Conservation (phyloP, 2,113 vertebrate genomes). For the Hyla sarda region DNA sequence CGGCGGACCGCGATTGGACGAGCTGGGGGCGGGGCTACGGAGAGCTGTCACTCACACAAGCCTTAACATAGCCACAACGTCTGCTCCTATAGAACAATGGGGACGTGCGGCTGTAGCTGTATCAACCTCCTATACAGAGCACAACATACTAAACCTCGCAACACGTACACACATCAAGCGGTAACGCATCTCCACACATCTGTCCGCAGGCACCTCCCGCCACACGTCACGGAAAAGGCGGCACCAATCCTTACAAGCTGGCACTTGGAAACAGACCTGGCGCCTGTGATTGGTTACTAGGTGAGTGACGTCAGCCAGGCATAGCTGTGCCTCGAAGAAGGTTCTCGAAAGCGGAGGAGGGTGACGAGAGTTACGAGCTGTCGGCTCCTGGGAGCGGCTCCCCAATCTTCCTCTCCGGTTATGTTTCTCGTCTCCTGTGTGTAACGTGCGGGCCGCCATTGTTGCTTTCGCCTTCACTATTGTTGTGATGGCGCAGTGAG, state of each 20-base stretch:
- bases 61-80: constrained; percentile 6
- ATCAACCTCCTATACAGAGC: neutral
- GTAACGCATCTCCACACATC: neutral
- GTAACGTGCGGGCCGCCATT: neutral
- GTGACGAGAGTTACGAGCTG: neutral
- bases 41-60: constrained; percentile 13
- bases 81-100: constrained; percentile 11
- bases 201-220: neutral
- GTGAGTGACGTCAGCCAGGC: neutral
- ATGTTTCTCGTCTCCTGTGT: neutral
- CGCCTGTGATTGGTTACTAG: constrained; percentile 46
- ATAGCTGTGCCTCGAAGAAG: constrained; percentile 67
- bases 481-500: constrained; percentile 69
- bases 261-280: neutral
- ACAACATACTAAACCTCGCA: neutral
- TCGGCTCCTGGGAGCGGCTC: neutral
- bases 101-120: neutral
- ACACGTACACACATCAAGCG: neutral
- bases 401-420: neutral
- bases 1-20: neutral
- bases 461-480: constrained; percentile 6
- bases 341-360: constrained; percentile 69
- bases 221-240: neutral
- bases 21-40: neutral
- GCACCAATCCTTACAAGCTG: neutral